Evolutionary conservation across 2,888 invertebrate species (phyloP).

Genomic region (Troides oblongomaculatus): DNA sequence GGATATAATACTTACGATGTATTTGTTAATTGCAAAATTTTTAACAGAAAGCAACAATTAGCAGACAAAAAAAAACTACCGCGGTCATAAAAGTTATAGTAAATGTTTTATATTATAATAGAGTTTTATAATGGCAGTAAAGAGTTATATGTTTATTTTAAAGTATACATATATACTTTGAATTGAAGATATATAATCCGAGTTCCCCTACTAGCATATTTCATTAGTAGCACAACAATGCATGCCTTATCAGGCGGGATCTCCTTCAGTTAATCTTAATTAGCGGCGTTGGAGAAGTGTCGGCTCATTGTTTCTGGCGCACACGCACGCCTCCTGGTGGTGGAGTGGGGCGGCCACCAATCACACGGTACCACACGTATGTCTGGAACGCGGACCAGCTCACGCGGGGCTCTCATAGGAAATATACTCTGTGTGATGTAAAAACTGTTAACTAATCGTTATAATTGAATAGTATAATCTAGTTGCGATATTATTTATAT

Average conservation of each 20-base stretch:
- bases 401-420: constrained; percentile 9
- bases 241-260: constrained; percentile 27
- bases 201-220: constrained; percentile 20
- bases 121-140: too few species aligned
- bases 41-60: too few species aligned
- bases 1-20: too few species aligned
- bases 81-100: too few species aligned
- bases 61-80: too few species aligned
- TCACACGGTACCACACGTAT: constrained; percentile 34
- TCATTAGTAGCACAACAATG: constrained; percentile 31
- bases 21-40: too few species aligned
- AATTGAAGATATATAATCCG: neutral
- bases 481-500: neutral
- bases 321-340: constrained; percentile 44
- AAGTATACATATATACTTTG: neutral
- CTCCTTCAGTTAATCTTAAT: constrained; percentile 40
- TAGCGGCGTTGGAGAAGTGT: constrained; percentile 40
- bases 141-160: neutral
- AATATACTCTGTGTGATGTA: neutral
- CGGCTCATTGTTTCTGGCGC: constrained; percentile 50
- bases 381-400: constrained; percentile 19
- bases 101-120: too few species aligned
- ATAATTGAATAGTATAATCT: neutral
- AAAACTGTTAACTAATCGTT: neutral
- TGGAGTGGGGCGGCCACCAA: constrained; percentile 58